phyloP scores from a whole-genome alignment of 2,113 vertebrate genomes.

The Passer montanus region DNA sequence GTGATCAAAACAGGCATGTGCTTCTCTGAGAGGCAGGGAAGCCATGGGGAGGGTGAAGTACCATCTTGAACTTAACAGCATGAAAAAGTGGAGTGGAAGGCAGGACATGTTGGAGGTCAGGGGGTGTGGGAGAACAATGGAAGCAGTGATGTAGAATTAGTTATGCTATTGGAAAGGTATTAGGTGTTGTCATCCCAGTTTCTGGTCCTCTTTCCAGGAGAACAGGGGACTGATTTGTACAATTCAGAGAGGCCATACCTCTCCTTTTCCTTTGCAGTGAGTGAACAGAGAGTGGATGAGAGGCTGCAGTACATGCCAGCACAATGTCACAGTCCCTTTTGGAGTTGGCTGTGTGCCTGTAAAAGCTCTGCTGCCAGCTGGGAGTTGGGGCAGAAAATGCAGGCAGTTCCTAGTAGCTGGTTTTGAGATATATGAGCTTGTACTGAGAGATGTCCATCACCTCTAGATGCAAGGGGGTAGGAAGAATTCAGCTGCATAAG shows the following conservation, averaged over 20 bases:
- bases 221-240: background rate
- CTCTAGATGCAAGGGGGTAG: background rate
- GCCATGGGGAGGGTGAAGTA: background rate
- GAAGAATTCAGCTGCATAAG: background rate
- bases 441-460: background rate
- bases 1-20: background rate
- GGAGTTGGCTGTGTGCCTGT: background rate
- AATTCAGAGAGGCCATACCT: background rate
- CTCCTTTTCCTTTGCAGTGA: background rate
- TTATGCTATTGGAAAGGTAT: background rate
- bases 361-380: background rate
- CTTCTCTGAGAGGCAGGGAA: background rate
- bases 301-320: background rate
- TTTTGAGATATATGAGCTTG: background rate
- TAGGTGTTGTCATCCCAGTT: background rate
- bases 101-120: background rate
- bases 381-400: background rate
- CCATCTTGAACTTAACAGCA: background rate
- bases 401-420: background rate
- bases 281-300: background rate
- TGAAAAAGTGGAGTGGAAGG: background rate
- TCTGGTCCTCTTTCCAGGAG: background rate
- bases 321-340: background rate
- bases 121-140: background rate
- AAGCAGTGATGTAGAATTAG: background rate